These are phyloP conservation scores for Melipona quadrifasciata DNA, from an alignment of 1,140 invertebrate genomes.

Conservation along the genomic window DNA sequence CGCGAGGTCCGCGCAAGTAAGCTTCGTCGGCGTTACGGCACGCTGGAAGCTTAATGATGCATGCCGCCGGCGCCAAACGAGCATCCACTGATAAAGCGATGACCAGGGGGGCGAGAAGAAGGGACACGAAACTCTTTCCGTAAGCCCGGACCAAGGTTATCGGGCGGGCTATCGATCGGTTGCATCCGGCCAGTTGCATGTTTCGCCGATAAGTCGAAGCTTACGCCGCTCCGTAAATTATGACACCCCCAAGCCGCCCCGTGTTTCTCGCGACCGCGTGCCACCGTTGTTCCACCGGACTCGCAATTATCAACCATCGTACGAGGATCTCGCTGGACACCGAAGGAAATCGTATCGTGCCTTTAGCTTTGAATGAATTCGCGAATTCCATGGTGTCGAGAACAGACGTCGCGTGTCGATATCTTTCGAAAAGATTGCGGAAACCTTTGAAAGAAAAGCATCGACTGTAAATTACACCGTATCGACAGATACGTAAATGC, in stretches of 20 bases:
- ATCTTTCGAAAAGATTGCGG: too few species aligned
- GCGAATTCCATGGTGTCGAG: too few species aligned
- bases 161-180: slow-evolving; percentile 50
- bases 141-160: slow-evolving; percentile 53
- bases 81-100: slow-evolving; percentile 72
- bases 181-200: slow-evolving; percentile 50
- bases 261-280: neutral
- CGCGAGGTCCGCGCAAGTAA: slow-evolving; percentile 56
- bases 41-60: slow-evolving; percentile 71
- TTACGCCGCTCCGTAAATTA: slow-evolving; percentile 19
- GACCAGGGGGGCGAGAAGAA: slow-evolving; percentile 61
- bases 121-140: slow-evolving; percentile 65
- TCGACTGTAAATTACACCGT: too few species aligned
- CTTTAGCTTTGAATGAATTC: too few species aligned
- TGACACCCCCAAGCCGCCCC: neutral
- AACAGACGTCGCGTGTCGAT: too few species aligned
- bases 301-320: neutral
- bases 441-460: too few species aligned
- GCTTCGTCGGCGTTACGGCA: slow-evolving; percentile 67
- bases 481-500: too few species aligned
- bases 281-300: too few species aligned
- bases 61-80: slow-evolving; percentile 69
- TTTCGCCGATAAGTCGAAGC: slow-evolving; percentile 46
- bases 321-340: neutral
- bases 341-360: too few species aligned